phyloP scores from a whole-genome alignment of 2,888 invertebrate genomes.

The Linnaemya vulpina region DNA sequence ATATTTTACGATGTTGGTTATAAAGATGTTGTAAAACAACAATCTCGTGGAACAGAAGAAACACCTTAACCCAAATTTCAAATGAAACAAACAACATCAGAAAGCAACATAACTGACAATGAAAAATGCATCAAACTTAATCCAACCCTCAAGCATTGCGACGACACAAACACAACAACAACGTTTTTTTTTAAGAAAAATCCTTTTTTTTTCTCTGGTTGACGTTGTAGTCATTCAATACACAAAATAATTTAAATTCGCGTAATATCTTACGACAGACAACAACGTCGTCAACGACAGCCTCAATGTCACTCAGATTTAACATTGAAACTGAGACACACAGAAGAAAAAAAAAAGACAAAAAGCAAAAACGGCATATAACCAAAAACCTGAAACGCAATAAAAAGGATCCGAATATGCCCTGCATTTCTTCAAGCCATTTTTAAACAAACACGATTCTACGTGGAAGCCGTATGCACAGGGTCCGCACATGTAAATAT shows the following conservation, averaged over 20 bases:
- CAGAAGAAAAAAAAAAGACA: neutral
- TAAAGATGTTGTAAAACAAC: slow-evolving; percentile 20
- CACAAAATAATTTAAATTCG: slow-evolving; percentile 61
- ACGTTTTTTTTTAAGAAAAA: slow-evolving; percentile 29
- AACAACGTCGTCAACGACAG: slow-evolving; percentile 40
- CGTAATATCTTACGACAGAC: slow-evolving; percentile 50
- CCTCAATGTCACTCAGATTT: slow-evolving; percentile 68
- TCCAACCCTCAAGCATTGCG: slow-evolving; percentile 42
- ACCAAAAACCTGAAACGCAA: neutral
- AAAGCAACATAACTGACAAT: slow-evolving; percentile 27
- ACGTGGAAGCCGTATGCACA: neutral
- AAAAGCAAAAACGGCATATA: neutral
- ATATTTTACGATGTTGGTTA: slow-evolving; percentile 5
- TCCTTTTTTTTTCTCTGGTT: slow-evolving; percentile 1
- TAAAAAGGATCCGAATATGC: slow-evolving; percentile 13
- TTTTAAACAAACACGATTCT: neutral
- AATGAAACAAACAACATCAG: slow-evolving; percentile 20
- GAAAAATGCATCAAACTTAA: slow-evolving; percentile 55
- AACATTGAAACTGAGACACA: slow-evolving; percentile 46
- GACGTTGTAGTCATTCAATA: slow-evolving; percentile 38
- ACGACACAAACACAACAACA: neutral
- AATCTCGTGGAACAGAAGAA: slow-evolving; percentile 3
- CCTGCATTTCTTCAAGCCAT: slow-evolving; percentile 20
- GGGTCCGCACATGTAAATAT: neutral
- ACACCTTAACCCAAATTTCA: slow-evolving; percentile 62